phyloP scores from a whole-genome alignment of 2,113 vertebrate species.

The Panurus biarmicus region DNA sequence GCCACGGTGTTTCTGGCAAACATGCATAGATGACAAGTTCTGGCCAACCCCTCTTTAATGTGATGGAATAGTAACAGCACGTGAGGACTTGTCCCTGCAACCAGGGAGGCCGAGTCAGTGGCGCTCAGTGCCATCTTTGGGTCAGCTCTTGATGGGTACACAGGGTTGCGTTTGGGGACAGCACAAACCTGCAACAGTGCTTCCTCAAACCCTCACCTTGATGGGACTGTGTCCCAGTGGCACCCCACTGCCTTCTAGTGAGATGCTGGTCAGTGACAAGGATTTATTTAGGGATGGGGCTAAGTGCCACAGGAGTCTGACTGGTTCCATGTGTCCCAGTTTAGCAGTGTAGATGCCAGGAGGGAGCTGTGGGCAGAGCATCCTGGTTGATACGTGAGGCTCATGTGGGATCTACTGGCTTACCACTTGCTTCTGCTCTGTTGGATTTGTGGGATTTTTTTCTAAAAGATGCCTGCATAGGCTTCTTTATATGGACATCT shows the following conservation, averaged over 20 bases:
- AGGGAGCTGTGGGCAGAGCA: background rate
- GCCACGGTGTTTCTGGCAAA: background rate
- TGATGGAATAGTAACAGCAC: background rate
- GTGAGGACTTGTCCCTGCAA: rapidly evolving
- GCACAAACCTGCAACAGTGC: background rate
- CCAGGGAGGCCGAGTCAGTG: background rate
- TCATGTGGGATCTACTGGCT: background rate
- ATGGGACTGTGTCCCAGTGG: rapidly evolving
- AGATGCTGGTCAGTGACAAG: background rate
- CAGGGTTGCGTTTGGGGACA: background rate
- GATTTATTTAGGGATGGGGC: background rate
- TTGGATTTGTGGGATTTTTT: background rate
- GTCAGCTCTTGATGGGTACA: background rate
- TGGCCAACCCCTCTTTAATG: rapidly evolving
- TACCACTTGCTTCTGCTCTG: background rate
- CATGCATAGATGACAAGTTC: background rate
- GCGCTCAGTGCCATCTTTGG: background rate
- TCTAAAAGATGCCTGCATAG: background rate
- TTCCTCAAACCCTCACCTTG: background rate
- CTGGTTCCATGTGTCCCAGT: background rate
- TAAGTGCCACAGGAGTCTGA: background rate
- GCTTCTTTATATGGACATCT: background rate
- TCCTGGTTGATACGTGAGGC: background rate
- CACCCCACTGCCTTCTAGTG: background rate
- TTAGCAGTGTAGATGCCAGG: background rate